These are phyloP conservation scores for Athrips mouffetella DNA, from an alignment of 2,888 invertebrate genomes.

Conservation along the genomic window DNA sequence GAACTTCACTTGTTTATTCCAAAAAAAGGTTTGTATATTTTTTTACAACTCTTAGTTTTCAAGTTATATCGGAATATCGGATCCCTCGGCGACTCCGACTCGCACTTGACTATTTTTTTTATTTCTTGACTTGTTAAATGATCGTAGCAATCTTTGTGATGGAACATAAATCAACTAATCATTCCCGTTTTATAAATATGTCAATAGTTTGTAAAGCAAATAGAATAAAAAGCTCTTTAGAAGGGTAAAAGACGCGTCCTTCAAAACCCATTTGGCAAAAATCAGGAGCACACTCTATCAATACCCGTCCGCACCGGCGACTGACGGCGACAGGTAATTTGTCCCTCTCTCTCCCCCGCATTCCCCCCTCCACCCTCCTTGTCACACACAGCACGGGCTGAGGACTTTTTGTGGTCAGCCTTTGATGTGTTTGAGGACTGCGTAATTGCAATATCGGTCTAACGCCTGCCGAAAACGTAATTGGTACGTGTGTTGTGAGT, in stretches of 20 bases:
- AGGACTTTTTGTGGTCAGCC: conserved; percentile 30
- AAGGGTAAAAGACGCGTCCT: conserved; percentile 17
- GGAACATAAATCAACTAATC: too few relatives aligned
- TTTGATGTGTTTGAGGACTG: conserved; percentile 27
- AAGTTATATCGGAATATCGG: too few relatives aligned
- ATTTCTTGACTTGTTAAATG: too few relatives aligned
- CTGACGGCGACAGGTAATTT: conserved; percentile 63
- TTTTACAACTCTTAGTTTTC: too few relatives aligned
- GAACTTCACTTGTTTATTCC: too few relatives aligned
- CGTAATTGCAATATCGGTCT: conserved; percentile 24
- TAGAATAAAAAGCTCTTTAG: too few relatives aligned
- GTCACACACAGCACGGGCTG: conserved; percentile 31
- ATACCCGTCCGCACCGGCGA: conserved; percentile 58
- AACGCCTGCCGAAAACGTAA: conserved; percentile 41
- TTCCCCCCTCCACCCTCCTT: conserved; percentile 20
- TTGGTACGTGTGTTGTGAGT: conserved; percentile 27
- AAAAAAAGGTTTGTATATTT: too few relatives aligned
- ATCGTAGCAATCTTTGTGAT: too few relatives aligned
- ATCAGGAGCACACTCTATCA: conserved; percentile 41
- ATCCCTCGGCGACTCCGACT: too few relatives aligned
- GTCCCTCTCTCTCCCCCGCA: conserved; percentile 31
- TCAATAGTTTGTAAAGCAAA: too few relatives aligned
- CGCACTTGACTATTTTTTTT: too few relatives aligned
- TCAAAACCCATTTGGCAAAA: conserved; percentile 32
- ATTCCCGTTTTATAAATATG: too few relatives aligned